Conservation (phyloP, 2,113 vertebrate species). For the Lichenostomus cassidix region DNA sequence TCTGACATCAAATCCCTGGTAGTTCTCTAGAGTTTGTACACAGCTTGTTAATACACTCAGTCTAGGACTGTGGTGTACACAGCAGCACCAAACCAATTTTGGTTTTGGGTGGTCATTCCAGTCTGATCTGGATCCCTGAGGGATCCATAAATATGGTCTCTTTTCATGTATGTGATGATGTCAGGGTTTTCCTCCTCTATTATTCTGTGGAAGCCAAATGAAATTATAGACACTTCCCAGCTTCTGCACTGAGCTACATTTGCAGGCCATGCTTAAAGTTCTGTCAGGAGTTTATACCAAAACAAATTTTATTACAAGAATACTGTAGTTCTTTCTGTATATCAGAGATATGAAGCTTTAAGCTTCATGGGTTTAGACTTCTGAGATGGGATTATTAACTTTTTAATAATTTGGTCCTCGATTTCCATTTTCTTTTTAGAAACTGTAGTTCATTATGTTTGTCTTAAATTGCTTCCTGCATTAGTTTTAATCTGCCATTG, state of each 20-base stretch:
- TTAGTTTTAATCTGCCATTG: background rate
- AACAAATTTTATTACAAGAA: background rate
- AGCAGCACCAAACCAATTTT: background rate
- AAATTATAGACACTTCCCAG: fast-evolving
- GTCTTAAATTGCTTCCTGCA: background rate
- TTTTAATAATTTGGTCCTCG: background rate
- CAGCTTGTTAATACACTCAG: background rate
- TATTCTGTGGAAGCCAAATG: background rate
- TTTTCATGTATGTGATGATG: background rate
- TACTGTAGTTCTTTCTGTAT: background rate
- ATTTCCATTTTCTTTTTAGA: background rate
- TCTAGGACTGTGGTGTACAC: background rate
- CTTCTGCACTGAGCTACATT: background rate
- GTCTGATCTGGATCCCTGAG: background rate
- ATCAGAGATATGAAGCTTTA: background rate
- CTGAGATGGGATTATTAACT: background rate
- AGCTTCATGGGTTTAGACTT: background rate
- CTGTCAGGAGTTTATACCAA: background rate
- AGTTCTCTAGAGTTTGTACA: background rate
- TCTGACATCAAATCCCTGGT: background rate
- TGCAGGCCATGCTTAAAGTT: background rate
- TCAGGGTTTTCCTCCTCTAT: background rate
- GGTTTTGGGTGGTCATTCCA: background rate
- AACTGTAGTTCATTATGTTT: background rate
- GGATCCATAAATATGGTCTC: background rate